phyloP scores from a whole-genome alignment of 2,797 vertebrate species.

The Dryobates pubescens region DNA sequence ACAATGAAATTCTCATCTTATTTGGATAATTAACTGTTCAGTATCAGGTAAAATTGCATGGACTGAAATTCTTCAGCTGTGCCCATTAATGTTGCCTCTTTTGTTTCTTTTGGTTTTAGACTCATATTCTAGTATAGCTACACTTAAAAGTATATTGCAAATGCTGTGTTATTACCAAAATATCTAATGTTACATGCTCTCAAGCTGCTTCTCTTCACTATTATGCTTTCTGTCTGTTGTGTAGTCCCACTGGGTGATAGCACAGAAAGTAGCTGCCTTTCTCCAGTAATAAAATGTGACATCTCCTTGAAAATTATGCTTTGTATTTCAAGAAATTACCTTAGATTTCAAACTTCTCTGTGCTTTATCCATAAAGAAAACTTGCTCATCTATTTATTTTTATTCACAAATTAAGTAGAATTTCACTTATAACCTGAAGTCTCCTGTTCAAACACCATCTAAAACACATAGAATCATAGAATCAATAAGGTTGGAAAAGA shows the following conservation, averaged over 20 bases:
- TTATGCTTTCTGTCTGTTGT: not conserved
- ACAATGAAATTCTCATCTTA: not conserved
- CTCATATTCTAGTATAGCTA: not conserved
- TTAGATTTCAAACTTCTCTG: not conserved
- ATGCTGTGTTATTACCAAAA: not conserved
- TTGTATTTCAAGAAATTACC: not conserved
- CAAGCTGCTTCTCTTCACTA: not conserved
- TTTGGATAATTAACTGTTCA: not conserved
- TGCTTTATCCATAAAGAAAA: not conserved
- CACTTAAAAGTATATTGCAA: not conserved
- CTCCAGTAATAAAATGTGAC: not conserved
- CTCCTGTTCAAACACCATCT: not conserved
- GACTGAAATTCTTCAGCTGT: not conserved
- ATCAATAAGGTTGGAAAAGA: no score
- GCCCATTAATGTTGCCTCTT: not conserved
- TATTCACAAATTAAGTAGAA: not conserved
- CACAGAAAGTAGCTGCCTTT: not conserved
- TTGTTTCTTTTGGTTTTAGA: not conserved
- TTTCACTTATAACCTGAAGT: not conserved
- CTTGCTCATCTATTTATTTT: not conserved
- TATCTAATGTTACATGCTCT: not conserved
- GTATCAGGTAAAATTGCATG: not conserved
- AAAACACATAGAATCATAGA: not conserved
- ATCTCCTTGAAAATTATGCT: not conserved
- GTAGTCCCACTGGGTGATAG: not conserved